phyloP scores from a whole-genome alignment of 92 coral and sea anemone species.

The Meandrina meandrites region DNA sequence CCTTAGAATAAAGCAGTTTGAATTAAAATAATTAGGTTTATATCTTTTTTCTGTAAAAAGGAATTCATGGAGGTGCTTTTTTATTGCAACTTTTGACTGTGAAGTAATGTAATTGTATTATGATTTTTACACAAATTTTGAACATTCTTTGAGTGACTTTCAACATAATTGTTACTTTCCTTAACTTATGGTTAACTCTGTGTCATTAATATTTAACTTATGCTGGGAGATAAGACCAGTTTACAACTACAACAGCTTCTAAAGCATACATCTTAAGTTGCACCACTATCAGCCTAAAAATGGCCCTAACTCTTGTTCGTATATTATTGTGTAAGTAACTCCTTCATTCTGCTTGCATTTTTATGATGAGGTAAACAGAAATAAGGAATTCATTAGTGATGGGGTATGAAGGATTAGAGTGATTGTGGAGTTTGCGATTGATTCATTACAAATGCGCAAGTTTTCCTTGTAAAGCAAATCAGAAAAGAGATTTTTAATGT shows the following conservation, averaged over 20 bases:
- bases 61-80: background rate
- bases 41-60: conserved; percentile 38
- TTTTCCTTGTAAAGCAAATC: background rate
- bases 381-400: background rate
- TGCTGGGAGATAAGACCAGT: background rate
- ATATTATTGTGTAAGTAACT: too few species aligned
- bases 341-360: too few species aligned
- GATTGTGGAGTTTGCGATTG: background rate
- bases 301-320: too few species aligned
- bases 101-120: background rate
- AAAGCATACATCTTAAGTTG: background rate
- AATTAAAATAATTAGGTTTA: conserved; percentile 20
- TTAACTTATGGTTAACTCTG: conserved; percentile 8
- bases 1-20: conserved; percentile 3
- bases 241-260: background rate
- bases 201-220: conserved; percentile 10
- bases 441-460: background rate
- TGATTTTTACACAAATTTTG: conserved; percentile 5
- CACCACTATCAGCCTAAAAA: background rate
- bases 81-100: conserved; percentile 2
- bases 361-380: background rate
- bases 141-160: background rate
- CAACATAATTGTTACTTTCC: background rate
- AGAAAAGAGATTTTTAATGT: background rate
- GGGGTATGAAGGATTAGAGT: background rate